phyloP scores from a whole-genome alignment of 2,797 vertebrate genomes.

The Leptoclinus maculatus region DNA sequence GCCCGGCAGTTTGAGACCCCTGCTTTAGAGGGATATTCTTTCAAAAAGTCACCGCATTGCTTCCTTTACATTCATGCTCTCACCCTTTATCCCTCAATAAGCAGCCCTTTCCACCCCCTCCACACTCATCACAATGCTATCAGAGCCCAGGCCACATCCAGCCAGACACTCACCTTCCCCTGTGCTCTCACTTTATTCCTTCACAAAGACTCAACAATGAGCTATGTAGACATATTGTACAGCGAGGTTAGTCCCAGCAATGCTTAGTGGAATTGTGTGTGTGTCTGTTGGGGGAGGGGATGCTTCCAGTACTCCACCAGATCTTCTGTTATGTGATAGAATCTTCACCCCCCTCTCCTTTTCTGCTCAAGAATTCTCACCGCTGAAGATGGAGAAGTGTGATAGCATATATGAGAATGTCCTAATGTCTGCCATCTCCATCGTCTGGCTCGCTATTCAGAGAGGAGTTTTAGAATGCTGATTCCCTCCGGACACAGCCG shows the following conservation, averaged over 20 bases:
- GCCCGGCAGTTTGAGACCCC: not conserved
- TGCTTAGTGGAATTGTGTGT: not conserved
- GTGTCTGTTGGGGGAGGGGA: not conserved
- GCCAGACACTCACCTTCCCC: constrained; percentile 37
- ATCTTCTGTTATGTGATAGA: constrained; percentile 32
- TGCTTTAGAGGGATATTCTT: constrained; percentile 15
- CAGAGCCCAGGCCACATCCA: constrained; percentile 31
- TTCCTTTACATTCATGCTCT: constrained; percentile 34
- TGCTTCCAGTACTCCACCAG: not conserved
- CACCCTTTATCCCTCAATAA: constrained; percentile 28
- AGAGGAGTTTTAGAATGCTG: constrained; percentile 22
- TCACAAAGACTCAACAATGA: constrained; percentile 51
- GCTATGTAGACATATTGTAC: constrained; percentile 41
- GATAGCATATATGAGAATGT: constrained; percentile 36
- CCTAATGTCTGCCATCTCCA: constrained; percentile 3
- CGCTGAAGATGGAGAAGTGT: constrained; percentile 23
- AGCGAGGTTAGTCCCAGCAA: constrained; percentile 10
- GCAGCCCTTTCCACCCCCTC: constrained; percentile 20
- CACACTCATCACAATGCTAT: constrained; percentile 51
- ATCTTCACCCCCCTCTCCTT: constrained; percentile 32
- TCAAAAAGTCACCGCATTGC: constrained; percentile 14
- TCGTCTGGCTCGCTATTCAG: constrained; percentile 11
- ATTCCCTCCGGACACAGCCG: constrained; percentile 24
- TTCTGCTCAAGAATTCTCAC: constrained; percentile 15
- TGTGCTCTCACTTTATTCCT: constrained; percentile 43